Evolutionary conservation across 30 jellyfish, hydroid and myxozoan genomes (phyloP).

Genomic region (Aurelia aurita): DNA sequence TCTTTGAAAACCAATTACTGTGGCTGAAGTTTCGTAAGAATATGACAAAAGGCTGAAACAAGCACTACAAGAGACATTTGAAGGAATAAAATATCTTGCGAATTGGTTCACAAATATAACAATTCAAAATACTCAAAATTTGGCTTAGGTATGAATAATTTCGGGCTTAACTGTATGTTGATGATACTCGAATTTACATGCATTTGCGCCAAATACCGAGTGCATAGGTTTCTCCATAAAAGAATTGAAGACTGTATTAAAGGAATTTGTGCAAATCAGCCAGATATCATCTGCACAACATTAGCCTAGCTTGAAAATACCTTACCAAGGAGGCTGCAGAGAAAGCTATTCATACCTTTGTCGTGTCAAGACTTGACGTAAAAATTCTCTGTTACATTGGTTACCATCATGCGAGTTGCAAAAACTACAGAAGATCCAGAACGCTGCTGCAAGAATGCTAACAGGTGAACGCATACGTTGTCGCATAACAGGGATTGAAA

Average conservation of each 20-base stretch:
- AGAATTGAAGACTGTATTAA: conserved; percentile 39
- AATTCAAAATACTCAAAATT: no score
- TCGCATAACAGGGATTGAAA: conserved; percentile 43
- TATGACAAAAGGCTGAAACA: no score
- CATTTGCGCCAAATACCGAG: conserved; percentile 16
- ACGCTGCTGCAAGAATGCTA: conserved; percentile 33
- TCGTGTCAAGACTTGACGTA: no score
- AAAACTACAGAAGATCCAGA: conserved; percentile 33
- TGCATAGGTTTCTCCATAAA: background rate
- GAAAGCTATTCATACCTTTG: conserved; percentile 35
- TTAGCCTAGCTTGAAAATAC: conserved; percentile 39
- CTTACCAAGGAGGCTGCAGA: conserved; percentile 53
- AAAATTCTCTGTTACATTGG: conserved; percentile 17
- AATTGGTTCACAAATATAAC: no score
- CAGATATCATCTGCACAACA: conserved; percentile 58
- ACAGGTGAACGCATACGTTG: conserved; percentile 47
- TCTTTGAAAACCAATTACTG: no score
- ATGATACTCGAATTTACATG: conserved; percentile 52
- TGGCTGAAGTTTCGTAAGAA: no score
- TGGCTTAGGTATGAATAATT: no score
- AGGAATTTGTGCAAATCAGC: conserved; percentile 64
- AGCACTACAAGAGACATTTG: no score
- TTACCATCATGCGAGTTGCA: conserved; percentile 20
- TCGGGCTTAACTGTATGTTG: conserved; percentile 29
- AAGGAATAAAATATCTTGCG: no score